phyloP scores from a whole-genome alignment of 2,888 invertebrate species.

The Eilema sororculum region DNA sequence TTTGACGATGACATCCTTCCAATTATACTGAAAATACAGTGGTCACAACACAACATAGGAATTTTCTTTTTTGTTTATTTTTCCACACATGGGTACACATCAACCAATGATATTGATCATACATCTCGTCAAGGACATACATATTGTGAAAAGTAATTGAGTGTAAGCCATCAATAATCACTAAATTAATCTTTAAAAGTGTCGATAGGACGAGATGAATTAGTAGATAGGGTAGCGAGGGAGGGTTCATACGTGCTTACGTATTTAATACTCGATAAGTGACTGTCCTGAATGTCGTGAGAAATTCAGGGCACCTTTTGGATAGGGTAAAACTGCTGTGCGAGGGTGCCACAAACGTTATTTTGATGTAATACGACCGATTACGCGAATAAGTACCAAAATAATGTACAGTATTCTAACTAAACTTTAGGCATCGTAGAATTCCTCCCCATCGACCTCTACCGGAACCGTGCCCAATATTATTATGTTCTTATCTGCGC shows the following conservation, averaged over 20 bases:
- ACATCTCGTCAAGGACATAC: background rate
- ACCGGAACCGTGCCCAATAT: too few species aligned
- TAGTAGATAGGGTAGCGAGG: slow-evolving; percentile 22
- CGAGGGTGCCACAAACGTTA: slow-evolving; percentile 18
- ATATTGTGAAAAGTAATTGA: background rate
- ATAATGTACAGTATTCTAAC: too few species aligned
- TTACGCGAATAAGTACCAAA: background rate
- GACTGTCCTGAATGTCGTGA: background rate
- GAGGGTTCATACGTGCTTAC: slow-evolving; percentile 10
- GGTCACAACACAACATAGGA: too few species aligned
- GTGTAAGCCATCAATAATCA: slow-evolving; percentile 9
- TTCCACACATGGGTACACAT: too few species aligned
- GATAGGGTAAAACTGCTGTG: slow-evolving; percentile 13
- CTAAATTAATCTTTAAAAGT: slow-evolving; percentile 32
- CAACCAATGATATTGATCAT: background rate
- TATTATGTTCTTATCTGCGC: too few species aligned
- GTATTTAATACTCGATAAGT: slow-evolving; percentile 4
- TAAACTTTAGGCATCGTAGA: too few species aligned
- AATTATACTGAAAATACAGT: background rate
- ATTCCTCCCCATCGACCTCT: too few species aligned
- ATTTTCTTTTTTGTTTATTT: too few species aligned
- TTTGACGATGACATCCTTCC: background rate
- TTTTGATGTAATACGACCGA: slow-evolving; percentile 16
- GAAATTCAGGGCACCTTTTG: slow-evolving; percentile 13
- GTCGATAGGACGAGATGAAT: slow-evolving; percentile 21